Percentiles rank a stretch among this genome's conserved stretches.
Evolutionary conservation across 2,797 vertebrate species (phyloP).

Genomic region (Tragelaphus eurycerus): DNA sequence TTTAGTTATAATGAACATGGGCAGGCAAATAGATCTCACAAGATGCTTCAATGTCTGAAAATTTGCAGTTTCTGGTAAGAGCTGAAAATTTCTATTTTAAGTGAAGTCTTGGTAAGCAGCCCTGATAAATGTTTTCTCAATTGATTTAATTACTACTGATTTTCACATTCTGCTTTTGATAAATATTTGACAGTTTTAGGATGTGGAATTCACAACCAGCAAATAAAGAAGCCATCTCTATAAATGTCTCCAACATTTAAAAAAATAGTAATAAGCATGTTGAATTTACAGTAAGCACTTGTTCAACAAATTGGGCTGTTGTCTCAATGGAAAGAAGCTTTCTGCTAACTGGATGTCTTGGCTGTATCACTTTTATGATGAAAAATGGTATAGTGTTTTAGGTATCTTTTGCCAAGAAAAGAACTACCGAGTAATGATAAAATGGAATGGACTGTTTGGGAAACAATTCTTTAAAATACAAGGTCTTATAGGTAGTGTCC

Average conservation of each 20-base stretch:
- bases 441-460: not conserved
- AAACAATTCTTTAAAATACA: not conserved
- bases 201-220: constrained; percentile 30
- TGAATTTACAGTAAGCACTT: constrained; percentile 53
- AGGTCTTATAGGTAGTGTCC: not conserved
- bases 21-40: not conserved
- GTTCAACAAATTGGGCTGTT: constrained; percentile 15
- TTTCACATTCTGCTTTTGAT: constrained; percentile 55
- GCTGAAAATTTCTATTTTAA: constrained; percentile 36
- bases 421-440: not conserved
- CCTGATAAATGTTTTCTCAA: constrained; percentile 35
- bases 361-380: constrained; percentile 56
- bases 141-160: constrained; percentile 54
- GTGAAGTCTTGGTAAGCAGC: constrained; percentile 14
- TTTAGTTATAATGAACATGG: not conserved
- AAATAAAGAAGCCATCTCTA: constrained; percentile 45
- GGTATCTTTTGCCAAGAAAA: constrained; percentile 43
- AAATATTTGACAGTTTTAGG: constrained; percentile 41
- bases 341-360: constrained; percentile 50
- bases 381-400: constrained; percentile 40
- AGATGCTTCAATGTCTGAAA: not conserved
- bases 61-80: constrained; percentile 40
- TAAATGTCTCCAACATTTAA: constrained; percentile 18
- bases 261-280: constrained; percentile 41
- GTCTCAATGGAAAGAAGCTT: constrained; percentile 35